A percentile compares a stretch with the other conserved stretches of the same genome.
phyloP scores from a whole-genome alignment of 2,888 invertebrate genomes.

The Eucriotettix oculatus region DNA sequence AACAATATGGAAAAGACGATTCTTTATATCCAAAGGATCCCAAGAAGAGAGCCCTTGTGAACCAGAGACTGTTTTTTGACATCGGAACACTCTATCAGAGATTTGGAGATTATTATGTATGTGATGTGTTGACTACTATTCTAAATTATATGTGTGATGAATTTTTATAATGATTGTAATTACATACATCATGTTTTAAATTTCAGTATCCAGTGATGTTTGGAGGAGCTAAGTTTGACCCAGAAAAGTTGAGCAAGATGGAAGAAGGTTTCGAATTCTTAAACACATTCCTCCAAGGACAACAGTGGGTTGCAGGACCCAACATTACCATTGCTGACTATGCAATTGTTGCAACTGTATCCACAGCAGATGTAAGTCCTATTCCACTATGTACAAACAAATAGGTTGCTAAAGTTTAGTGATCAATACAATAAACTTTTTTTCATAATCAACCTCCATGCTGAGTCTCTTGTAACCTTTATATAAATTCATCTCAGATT shows the following conservation, averaged over 20 bases:
- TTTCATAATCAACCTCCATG: too few relatives aligned
- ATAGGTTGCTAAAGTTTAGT: too few relatives aligned
- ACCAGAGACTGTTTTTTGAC: slow-evolving; percentile 45
- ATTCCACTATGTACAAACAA: not conserved
- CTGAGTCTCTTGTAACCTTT: too few relatives aligned
- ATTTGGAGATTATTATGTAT: slow-evolving; percentile 38
- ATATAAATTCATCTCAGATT: too few relatives aligned
- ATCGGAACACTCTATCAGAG: slow-evolving; percentile 36
- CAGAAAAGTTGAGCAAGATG: slow-evolving; percentile 48
- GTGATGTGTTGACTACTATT: slow-evolving; percentile 18
- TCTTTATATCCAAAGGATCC: slow-evolving; percentile 46
- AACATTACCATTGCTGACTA: slow-evolving; percentile 64
- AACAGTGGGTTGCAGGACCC: slow-evolving; percentile 54
- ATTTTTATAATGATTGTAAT: too few relatives aligned
- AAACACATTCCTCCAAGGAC: slow-evolving; percentile 52
- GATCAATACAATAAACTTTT: too few relatives aligned
- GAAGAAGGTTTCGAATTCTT: slow-evolving; percentile 49
- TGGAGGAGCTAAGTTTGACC: slow-evolving; percentile 41
- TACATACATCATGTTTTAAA: not conserved
- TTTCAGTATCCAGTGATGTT: slow-evolving; percentile 43
- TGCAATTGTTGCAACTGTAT: slow-evolving; percentile 45
- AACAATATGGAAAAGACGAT: slow-evolving; percentile 47
- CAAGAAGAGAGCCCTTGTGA: slow-evolving; percentile 40
- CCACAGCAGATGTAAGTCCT: slow-evolving; percentile 43
- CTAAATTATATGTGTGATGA: not conserved